Evolutionary conservation across 2,888 invertebrate genomes (phyloP), one percentile per base, ranked within the genome.

Genomic region (Formica aserva): DNA sequence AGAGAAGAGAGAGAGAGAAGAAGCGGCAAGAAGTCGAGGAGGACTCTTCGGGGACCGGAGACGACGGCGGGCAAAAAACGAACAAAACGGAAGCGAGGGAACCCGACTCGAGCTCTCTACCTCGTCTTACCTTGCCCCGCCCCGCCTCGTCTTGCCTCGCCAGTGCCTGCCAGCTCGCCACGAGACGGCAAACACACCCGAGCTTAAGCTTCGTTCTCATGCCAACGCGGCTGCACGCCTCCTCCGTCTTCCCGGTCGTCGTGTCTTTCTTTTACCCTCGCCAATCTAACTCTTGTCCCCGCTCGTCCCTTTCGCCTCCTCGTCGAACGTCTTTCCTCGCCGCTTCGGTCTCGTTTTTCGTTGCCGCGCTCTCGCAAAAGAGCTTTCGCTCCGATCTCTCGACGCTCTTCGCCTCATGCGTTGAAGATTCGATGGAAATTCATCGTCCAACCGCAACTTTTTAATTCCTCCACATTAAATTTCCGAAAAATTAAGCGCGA

Each of bases 161-260:
- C 57, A 69, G 57, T 71, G 83, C 77, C 77, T 77, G 75, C 85
- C 83, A 77, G 66, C 85, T 83, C 76, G 85, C 88, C 86, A 78
- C 88, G 84, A 84, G 84, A 84, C 83, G 85, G 86, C 86, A 86
- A 87, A 87, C 87, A 86, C 86, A 60, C 83, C 69, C 52, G 48
- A 82, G 78, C 78, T 83, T 85, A 84, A 84, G 80, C 82, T 83
- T 78, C 84, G 81, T 84, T 84, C 86, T 77, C 75, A 83, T 84
- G 81, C 77, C 81, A 41, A 62, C 77, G 76, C 74, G 80, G 52
- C 72, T 77, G 81, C 84, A 74, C 67, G 77, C 55, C 85, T 65
- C 72, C 71, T 38, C 72, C 69, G 63, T 72, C 72, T 71, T 57
- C 81, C 71, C 13, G 60, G 26, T 78, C 45, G 72, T 78, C 71